These are phyloP conservation scores for Antheraea pernyi DNA, from an alignment of 1,140 invertebrate species.

Conservation along the genomic window DNA sequence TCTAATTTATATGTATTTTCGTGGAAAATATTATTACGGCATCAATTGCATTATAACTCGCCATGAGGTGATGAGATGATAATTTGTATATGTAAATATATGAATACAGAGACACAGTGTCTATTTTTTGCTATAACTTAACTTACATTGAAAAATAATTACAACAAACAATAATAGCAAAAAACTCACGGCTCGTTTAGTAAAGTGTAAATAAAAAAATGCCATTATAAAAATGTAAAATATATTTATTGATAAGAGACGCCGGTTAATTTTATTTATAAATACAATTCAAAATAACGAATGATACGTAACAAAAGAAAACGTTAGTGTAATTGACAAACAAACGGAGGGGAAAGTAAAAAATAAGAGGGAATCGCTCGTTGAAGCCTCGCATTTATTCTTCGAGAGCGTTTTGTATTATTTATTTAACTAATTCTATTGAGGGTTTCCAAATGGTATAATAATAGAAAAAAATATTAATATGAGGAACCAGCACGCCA, in stretches of 20 bases:
- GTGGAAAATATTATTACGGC: too few relatives aligned
- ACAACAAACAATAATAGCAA: too few relatives aligned
- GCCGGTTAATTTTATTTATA: neutral
- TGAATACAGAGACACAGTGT: too few relatives aligned
- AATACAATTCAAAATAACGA: conserved; percentile 3
- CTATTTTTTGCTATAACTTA: too few relatives aligned
- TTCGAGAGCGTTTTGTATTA: neutral
- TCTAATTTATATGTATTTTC: too few relatives aligned
- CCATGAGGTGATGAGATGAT: too few relatives aligned
- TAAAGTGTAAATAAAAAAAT: too few relatives aligned
- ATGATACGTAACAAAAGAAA: neutral
- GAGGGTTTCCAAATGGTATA: neutral
- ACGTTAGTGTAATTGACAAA: neutral
- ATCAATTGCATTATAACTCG: too few relatives aligned
- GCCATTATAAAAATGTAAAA: neutral
- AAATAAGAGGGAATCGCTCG: neutral
- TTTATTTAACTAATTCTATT: neutral
- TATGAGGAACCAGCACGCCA: too few relatives aligned
- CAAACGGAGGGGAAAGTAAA: conserved; percentile 1
- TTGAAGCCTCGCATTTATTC: neutral
- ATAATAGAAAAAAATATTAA: neutral
- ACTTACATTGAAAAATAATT: too few relatives aligned
- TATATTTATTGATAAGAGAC: neutral
- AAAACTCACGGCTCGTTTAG: too few relatives aligned
- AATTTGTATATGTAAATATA: too few relatives aligned